A percentile compares a stretch with the other conserved stretches of the same genome.
Evolutionary conservation across 2,888 invertebrate genomes (phyloP).

Genomic region (Pterostichus madidus): DNA sequence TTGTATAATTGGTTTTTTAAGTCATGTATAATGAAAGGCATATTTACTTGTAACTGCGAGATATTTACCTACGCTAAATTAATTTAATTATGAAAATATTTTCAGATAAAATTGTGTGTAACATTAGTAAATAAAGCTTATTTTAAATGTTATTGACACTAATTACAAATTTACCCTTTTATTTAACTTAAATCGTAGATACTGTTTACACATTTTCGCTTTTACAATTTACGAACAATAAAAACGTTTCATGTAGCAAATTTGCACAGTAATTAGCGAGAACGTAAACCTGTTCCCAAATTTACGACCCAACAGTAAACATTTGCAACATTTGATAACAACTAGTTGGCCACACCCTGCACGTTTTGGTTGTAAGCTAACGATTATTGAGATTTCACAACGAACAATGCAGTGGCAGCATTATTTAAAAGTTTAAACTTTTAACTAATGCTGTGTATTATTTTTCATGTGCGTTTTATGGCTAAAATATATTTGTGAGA

Average conservation of each 20-base stretch:
- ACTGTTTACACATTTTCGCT: not conserved
- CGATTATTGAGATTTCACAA: not conserved
- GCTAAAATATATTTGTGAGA: no score
- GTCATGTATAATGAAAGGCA: no score
- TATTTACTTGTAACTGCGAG: no score
- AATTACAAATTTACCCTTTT: not conserved
- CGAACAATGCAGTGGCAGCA: no score
- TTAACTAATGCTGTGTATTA: no score
- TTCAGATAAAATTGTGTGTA: no score
- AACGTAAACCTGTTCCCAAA: slow-evolving; percentile 20
- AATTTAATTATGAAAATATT: no score
- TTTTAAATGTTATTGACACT: not conserved
- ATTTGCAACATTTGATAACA: slow-evolving; percentile 29
- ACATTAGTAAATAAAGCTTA: no score
- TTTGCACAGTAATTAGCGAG: slow-evolving; percentile 33
- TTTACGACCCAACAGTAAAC: slow-evolving; percentile 12
- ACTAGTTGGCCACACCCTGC: not conserved
- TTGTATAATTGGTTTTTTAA: no score
- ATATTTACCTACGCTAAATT: no score
- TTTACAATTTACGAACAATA: slow-evolving; percentile 7
- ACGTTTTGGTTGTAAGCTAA: not conserved
- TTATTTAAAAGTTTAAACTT: no score
- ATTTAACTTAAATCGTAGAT: not conserved
- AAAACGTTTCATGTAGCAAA: slow-evolving; percentile 26
- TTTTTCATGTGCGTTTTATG: no score